phyloP scores from a whole-genome alignment of 1,140 invertebrate genomes.

The Bathynomus jamesi region DNA sequence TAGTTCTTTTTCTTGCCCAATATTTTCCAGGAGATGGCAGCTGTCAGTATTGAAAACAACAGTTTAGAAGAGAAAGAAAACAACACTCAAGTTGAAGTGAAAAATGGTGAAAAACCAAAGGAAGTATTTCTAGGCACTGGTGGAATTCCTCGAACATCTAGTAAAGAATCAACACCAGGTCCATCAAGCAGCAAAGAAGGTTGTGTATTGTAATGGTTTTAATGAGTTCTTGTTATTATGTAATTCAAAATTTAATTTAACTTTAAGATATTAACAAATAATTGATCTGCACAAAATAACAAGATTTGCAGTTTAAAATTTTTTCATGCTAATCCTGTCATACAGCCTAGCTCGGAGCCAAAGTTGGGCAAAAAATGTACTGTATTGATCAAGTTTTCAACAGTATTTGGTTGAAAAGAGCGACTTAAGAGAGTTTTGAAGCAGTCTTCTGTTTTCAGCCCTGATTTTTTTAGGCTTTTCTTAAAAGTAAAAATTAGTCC shows the following conservation, averaged over 20 bases:
- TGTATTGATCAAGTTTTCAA: no score
- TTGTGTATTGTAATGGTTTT: slow-evolving; percentile 1
- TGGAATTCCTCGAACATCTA: slow-evolving; percentile 23
- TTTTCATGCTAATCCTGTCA: no score
- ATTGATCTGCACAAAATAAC: background rate
- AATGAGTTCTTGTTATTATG: background rate
- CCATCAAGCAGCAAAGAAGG: slow-evolving; percentile 36
- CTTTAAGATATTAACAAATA: background rate
- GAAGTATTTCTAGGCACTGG: slow-evolving; percentile 12
- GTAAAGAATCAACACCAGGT: slow-evolving; percentile 35
- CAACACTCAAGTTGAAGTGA: background rate
- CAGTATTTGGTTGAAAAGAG: no score
- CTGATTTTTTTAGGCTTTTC: no score
- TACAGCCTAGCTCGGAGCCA: no score
- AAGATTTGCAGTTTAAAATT: background rate
- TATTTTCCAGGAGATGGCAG: slow-evolving; percentile 10
- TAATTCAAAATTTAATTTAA: background rate
- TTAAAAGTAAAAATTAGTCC: no score
- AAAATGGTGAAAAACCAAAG: background rate
- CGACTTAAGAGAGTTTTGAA: no score
- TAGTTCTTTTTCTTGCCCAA: background rate
- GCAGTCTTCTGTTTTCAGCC: no score
- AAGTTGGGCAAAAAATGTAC: no score
- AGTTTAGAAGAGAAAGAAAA: background rate
- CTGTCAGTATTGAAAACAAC: background rate